Base-by-base conservation (phyloP, 2,888 invertebrate species). In the Orthonevra nobilis region DNA sequence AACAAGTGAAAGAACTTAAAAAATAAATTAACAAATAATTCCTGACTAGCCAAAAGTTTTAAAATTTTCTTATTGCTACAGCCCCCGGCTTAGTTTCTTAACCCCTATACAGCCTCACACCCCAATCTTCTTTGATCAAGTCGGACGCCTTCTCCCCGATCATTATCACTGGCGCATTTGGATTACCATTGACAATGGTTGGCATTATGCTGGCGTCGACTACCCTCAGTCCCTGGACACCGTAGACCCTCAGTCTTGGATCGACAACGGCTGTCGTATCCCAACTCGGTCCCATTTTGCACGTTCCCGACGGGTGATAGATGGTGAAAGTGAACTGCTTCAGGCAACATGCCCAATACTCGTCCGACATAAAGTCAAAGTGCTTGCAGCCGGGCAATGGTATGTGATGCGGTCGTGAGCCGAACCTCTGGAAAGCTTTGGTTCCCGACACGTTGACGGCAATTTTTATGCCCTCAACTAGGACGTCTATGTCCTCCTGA, bases 171-270 rank as follows among this genome's bases (percentile, higher is more conserved):
- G 96, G 96, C 0, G 96, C 96, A 86, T 96, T 96, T 0, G 96
- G 96, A 89, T 97, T 96, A 0, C 96, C 96, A 86, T 95, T 96
- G 9, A 96, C 92, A 73, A 97, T 96, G 1, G 91, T 93, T 0
- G 96, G 96, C 96, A 97, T 96, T 54, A 97, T 93, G 81, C 95
- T 95, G 0, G 95, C 96, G 85, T 96, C 96, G 0, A 93, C 93
- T 0, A 96, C 95, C 74, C 96, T 90, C 17, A 96, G 88, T 20
- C 94, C 93, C 0, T 92, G 91, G 0, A 96, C 92, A 0, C 96
- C 96, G 81, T 95, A 93, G 0, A 96, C 95, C 15, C 92, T 90
- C 50, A 96, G 87, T 52, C 95, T 89, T 0, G 94, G 91, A 87
- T 96, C 95, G 0, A 96, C 95, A 0, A 96, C 96, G 0, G 96